Base-by-base conservation (phyloP, 1,140 invertebrate genomes). In the Papilio xuthus region DNA sequence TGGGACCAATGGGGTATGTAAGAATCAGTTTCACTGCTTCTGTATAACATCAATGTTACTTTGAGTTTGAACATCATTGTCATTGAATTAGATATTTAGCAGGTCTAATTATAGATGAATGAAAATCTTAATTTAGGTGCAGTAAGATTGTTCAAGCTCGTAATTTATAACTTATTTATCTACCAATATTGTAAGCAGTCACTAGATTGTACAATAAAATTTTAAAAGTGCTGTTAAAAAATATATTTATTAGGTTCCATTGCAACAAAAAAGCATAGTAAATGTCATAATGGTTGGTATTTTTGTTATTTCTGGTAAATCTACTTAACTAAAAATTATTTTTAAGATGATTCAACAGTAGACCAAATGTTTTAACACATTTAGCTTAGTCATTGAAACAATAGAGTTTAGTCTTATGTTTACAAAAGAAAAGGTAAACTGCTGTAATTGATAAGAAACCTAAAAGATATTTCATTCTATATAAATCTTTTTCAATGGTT, bases 1-100 rank as follows among this genome's bases (percentile, higher is more conserved):
- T 96, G 95, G 95, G 95, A 95, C 83, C 95, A 96, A 79, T 96
- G 95, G 95, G 95, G 95, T 91, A 90, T 94, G 86, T 79, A 82
- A 78, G 23, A 18, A 67, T 28, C 60, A 63, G 13, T 32, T 67
- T 86, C 13, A 44, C 15, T 37, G 10, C 23, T 50, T 23, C 26
- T 18, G 13, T 28, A 67, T 18, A 13, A 23, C 13, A 32, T 50
- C 1, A 18, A 18, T 50, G 1, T 50, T 2, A 37, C 1, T 37
- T 18, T 18, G 32, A 37, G 7, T 37, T n/a, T n/a, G n/a, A 37
- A 37, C 4, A 56, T 18, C 23, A 6, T 67, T 67, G 60, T 67
- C 26, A 37, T 37, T 7, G 18, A 60, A 60, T 13, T 12, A 60
- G 60, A 67, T 28, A 67, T 15, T 28, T 28, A 67, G 23, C 13